Percentiles rank a stretch among this genome's conserved stretches.
Evolutionary conservation across 2,113 vertebrate species (phyloP).

Genomic region (Onychostoma macrolepis): DNA sequence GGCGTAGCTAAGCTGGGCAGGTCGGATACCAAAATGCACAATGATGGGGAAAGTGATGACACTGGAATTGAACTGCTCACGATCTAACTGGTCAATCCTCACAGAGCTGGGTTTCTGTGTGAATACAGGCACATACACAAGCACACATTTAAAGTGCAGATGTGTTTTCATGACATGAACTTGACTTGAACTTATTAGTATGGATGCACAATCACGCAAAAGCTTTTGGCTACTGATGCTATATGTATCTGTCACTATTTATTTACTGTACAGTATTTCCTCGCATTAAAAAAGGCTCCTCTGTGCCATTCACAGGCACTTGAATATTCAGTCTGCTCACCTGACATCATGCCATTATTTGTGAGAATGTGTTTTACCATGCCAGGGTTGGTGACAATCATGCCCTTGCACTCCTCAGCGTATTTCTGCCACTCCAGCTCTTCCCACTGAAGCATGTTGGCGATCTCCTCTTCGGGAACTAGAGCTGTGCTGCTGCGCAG

Average conservation of each 20-base stretch:
- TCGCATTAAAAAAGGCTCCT: neutral
- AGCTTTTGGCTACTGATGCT: neutral
- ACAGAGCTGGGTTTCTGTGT: slow-evolving; percentile 96
- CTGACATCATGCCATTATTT: neutral
- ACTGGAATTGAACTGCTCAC: slow-evolving; percentile 97
- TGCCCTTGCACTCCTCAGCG: slow-evolving; percentile 98
- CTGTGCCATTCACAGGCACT: neutral
- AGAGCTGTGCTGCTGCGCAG: slow-evolving; percentile 89
- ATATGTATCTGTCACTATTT: neutral
- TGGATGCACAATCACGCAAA: neutral
- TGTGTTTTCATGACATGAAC: neutral
- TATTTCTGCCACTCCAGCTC: slow-evolving; percentile 99
- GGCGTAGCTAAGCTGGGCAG: slow-evolving; percentile 98
- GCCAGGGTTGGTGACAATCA: slow-evolving; percentile 97
- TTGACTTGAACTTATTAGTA: neutral
- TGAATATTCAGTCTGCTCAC: neutral
- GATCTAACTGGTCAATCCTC: slow-evolving; percentile 98
- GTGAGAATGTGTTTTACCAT: slow-evolving; percentile 80
- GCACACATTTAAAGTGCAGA: neutral
- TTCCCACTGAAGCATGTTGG: slow-evolving; percentile 98
- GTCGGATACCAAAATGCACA: slow-evolving; percentile 96
- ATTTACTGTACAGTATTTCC: neutral
- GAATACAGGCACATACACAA: slow-evolving; percentile 23
- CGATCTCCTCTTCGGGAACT: slow-evolving; percentile 96
- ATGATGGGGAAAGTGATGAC: slow-evolving; percentile 99